Base-by-base conservation (phyloP, 2,888 invertebrate species). In the Heliconius ismenius region DNA sequence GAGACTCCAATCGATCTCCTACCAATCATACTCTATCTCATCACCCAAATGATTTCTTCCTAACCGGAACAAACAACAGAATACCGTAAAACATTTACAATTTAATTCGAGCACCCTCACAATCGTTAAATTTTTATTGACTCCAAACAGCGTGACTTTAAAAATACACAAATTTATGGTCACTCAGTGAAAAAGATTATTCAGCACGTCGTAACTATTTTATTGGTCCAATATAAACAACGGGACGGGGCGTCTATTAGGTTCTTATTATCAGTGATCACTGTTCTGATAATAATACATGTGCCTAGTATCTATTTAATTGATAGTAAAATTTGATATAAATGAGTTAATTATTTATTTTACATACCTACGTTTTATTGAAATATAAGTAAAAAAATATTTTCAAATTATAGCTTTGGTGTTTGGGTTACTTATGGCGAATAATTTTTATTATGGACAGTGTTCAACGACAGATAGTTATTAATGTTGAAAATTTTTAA, bases 161-260 rank as follows among this genome's bases (percentile, higher is more conserved):
- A 93, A 93, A 94, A 93, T 92, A 92, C 88, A 93, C 92, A 93
- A 93, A 93, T 94, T 93, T 93, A 93, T 89, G 92, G 92, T 92
- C 92, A 93, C 92, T 93, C 92, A 91, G 89, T 87, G 90, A 90
- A 86, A 91, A 90, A 91, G 92, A 93, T 93, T 92, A 93, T 92
- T 93, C 92, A 92, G 93, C 93, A 94, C 92, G 88, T 94, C 92
- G 93, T 94, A 91, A 93, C 91, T 88, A 91, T 92, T 93, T 94
- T 93, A 93, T 92, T 92, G 88, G 89, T 83, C 82, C 86, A 90
- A 90, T 91, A 90, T 92, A 92, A 92, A 92, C 91, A 92, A 92
- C 90, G 85, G 91, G 89, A 91, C 89, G 89, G 84, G 86, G 85
- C 86, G 85, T 85, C 86, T 85, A 88, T 86, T 84, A 83, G 81